Conservation (phyloP, 2,888 invertebrate genomes). For the Latrodectus elegans region DNA sequence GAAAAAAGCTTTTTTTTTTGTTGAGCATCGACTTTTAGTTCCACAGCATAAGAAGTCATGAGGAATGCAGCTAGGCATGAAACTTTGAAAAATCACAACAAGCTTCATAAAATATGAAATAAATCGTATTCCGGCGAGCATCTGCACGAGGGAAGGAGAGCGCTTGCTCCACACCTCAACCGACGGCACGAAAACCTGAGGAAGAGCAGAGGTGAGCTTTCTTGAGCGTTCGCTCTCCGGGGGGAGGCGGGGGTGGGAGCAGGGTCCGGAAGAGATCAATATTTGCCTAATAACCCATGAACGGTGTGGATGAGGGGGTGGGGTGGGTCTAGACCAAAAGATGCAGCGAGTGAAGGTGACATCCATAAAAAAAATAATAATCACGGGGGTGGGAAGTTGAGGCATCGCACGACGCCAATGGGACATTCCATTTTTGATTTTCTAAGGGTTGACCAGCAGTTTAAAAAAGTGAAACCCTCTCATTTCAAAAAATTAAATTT, state of each 20-base stretch:
- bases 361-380: constrained; percentile 42
- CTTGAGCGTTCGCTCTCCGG: constrained; percentile 11
- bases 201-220: neutral
- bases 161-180: too few species aligned
- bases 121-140: too few species aligned
- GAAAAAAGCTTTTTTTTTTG: too few species aligned
- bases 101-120: too few species aligned
- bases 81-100: too few species aligned
- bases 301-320: constrained; percentile 37
- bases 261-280: constrained; percentile 55
- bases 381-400: constrained; percentile 8
- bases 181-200: too few species aligned
- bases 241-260: neutral
- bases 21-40: too few species aligned
- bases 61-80: too few species aligned
- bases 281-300: constrained; percentile 69
- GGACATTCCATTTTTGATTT: constrained; percentile 56
- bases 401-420: constrained; percentile 30
- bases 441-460: constrained; percentile 57
- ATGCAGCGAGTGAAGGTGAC: constrained; percentile 33
- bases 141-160: too few species aligned
- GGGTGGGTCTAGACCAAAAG: constrained; percentile 31
- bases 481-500: too few species aligned
- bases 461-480: neutral
- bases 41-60: too few species aligned